These are phyloP conservation scores for Stegophylla sp. DNA, from an alignment of 2,888 invertebrate species.

Conservation along the genomic window DNA sequence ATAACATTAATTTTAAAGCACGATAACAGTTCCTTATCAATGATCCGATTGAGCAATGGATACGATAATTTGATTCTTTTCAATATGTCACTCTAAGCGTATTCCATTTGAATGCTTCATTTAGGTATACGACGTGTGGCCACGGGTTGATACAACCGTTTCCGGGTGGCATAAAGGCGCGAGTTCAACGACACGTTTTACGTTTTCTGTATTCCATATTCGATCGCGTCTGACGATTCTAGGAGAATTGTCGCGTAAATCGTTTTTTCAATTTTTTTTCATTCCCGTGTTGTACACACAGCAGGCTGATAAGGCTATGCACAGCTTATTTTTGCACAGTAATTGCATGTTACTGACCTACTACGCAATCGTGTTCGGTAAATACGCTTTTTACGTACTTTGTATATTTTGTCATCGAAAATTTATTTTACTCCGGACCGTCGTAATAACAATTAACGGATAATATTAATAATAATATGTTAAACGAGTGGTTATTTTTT, in stretches of 20 bases:
- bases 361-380: not conserved
- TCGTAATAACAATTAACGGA: too few species aligned
- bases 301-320: not conserved
- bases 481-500: conserved; percentile 12
- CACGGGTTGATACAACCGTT: too few species aligned
- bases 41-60: too few species aligned
- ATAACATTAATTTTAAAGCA: too few species aligned
- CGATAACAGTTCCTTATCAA: too few species aligned
- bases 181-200: too few species aligned
- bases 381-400: not conserved
- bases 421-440: not conserved
- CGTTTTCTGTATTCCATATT: not conserved
- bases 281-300: not conserved
- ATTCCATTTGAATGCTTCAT: too few species aligned
- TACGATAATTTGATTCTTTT: too few species aligned
- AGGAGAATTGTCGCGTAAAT: not conserved
- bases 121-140: too few species aligned
- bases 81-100: too few species aligned
- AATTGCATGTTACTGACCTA: conserved; percentile 16
- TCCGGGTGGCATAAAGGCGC: too few species aligned
- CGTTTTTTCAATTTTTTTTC: not conserved
- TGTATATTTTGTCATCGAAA: conserved; percentile 15
- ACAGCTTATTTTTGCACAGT: not conserved
- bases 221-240: not conserved
- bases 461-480: not conserved